phyloP scores from a whole-genome alignment of 2,797 vertebrate genomes.

The Ctenosaura bakeri region DNA sequence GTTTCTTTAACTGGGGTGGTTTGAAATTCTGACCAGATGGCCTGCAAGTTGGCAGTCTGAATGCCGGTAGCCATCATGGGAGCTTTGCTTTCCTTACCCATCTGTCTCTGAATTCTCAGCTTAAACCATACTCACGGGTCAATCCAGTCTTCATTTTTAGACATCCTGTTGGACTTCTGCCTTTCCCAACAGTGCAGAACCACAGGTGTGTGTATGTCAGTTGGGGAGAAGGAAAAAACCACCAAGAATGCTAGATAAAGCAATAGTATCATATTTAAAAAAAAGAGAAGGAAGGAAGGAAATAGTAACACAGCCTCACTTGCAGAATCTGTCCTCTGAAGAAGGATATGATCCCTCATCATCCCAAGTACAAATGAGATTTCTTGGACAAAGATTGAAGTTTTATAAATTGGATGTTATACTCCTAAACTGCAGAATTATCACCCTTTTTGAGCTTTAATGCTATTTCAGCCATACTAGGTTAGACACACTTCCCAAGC shows the following conservation, averaged over 20 bases:
- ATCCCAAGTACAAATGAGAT: conserved; percentile 6
- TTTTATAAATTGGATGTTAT: conserved; percentile 26
- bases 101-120: conserved; percentile 62
- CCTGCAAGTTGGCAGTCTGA: conserved; percentile 63
- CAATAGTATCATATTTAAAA: conserved; percentile 14
- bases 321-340: not conserved
- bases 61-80: conserved; percentile 55
- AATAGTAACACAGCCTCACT: conserved; percentile 41
- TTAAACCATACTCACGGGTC: conserved; percentile 63
- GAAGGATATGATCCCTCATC: not conserved
- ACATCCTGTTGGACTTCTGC: conserved; percentile 64
- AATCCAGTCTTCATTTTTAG: conserved; percentile 52
- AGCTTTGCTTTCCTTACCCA: conserved; percentile 55
- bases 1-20: not conserved
- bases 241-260: not conserved
- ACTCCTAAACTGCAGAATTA: conserved; percentile 33
- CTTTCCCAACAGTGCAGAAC: conserved; percentile 46
- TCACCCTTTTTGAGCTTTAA: conserved; percentile 65
- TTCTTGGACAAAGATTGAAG: conserved; percentile 64
- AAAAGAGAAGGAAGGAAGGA: too few relatives aligned
- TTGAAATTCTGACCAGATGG: conserved; percentile 67
- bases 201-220: conserved; percentile 7
- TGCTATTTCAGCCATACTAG: conserved; percentile 76
- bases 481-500: conserved; percentile 63
- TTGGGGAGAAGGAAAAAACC: not conserved